These are phyloP conservation scores for Pseudonaja textilis DNA, from an alignment of 2,113 vertebrate species.

Conservation along the genomic window DNA sequence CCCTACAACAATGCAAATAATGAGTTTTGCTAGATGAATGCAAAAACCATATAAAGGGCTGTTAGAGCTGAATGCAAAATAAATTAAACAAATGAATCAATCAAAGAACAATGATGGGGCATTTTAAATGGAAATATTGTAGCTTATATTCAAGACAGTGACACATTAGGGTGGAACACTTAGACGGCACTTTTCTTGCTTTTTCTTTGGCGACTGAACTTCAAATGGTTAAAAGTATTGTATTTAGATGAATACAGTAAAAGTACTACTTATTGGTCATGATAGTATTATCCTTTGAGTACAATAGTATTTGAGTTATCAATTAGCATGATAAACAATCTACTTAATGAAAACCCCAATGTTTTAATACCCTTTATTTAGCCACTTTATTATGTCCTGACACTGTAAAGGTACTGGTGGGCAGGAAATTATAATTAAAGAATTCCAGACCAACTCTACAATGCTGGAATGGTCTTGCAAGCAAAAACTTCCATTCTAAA, in stretches of 20 bases:
- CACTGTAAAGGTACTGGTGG: neutral
- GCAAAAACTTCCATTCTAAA: neutral
- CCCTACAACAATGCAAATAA: neutral
- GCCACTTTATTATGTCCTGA: neutral
- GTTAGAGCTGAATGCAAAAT: neutral
- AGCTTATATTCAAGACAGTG: slow-evolving; percentile 39
- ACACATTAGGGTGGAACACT: neutral
- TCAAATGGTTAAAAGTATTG: slow-evolving; percentile 31
- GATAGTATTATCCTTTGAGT: neutral
- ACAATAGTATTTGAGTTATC: slow-evolving; percentile 8
- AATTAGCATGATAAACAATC: slow-evolving; percentile 19
- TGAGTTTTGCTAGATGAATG: slow-evolving; percentile 33
- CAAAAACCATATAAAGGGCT: slow-evolving; percentile 21
- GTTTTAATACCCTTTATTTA: neutral
- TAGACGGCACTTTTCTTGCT: neutral
- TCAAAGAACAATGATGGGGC: slow-evolving; percentile 48
- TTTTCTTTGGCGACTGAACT: slow-evolving; percentile 20
- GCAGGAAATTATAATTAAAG: neutral
- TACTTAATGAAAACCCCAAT: neutral
- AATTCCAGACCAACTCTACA: neutral
- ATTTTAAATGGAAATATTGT: slow-evolving; percentile 21
- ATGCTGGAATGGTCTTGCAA: neutral
- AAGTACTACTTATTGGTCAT: neutral
- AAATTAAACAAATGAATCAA: slow-evolving; percentile 56
- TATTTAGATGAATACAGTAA: slow-evolving; percentile 40